Conservation (phyloP, 2,113 vertebrate genomes). For the Tringa solitaria region DNA sequence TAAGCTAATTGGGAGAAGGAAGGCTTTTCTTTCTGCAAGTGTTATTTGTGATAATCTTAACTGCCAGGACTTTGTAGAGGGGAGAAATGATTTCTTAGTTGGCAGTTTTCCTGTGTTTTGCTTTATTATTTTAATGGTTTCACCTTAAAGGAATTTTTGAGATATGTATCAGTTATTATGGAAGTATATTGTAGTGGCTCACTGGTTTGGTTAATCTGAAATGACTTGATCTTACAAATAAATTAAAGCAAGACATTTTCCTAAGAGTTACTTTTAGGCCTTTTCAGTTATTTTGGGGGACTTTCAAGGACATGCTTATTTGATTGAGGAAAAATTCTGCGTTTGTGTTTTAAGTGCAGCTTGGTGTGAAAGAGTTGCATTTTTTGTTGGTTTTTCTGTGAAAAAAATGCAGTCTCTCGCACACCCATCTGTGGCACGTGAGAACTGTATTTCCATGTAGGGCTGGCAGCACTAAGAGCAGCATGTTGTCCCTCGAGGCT, state of each 20-base stretch:
- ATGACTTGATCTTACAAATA: background rate
- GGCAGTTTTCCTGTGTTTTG: background rate
- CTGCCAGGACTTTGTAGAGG: background rate
- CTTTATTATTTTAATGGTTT: background rate
- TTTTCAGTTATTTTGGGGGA: background rate
- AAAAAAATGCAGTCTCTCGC: background rate
- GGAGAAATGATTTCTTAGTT: background rate
- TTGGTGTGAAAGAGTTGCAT: background rate
- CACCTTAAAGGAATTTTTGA: background rate
- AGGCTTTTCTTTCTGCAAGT: background rate
- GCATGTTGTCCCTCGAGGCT: background rate
- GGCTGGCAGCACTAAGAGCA: background rate
- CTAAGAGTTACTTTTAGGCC: background rate
- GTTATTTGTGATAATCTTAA: background rate
- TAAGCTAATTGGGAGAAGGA: background rate
- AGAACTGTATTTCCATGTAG: background rate
- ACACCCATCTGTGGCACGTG: fast-evolving
- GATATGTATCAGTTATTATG: background rate
- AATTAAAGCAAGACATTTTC: background rate
- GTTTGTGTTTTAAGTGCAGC: background rate
- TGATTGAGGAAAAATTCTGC: background rate
- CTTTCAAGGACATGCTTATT: background rate
- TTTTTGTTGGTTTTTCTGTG: background rate
- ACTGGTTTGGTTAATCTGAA: background rate
- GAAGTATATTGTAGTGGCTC: background rate